phyloP scores from a whole-genome alignment of 2,797 vertebrate species.

The Enteromius argenteus region DNA sequence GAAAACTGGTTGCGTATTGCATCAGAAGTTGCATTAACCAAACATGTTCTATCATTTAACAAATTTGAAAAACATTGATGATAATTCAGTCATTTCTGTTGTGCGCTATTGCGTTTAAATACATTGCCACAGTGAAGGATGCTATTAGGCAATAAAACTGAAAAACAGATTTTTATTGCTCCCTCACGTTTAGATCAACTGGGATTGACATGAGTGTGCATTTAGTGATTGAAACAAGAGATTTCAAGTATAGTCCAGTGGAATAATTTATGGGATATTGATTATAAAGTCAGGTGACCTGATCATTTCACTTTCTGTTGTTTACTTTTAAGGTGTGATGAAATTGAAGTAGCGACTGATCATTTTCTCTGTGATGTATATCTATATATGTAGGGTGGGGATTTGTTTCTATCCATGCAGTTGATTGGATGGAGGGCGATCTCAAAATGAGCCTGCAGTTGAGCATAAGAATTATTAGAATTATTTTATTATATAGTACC shows the following conservation, averaged over 20 bases:
- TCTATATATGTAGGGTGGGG: background rate
- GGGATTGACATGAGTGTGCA: background rate
- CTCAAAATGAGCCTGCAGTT: background rate
- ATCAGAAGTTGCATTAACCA: constrained; percentile 1
- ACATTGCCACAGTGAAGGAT: background rate
- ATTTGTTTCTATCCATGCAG: background rate
- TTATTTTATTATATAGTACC: background rate
- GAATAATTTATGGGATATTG: constrained; percentile 10
- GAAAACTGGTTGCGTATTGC: background rate
- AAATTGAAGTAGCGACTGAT: background rate
- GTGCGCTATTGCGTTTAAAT: background rate
- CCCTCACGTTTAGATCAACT: background rate
- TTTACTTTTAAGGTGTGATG: background rate
- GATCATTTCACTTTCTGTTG: background rate
- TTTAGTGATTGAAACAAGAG: constrained; percentile 5
- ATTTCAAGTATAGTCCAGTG: background rate
- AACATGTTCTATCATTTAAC: background rate
- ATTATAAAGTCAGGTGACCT: background rate
- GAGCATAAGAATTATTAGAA: background rate
- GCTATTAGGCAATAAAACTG: background rate
- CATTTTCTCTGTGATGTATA: background rate
- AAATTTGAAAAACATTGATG: background rate
- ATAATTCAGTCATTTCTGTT: background rate
- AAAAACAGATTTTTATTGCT: background rate
- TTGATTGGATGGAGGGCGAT: no score